Evolutionary conservation across 2,797 vertebrate genomes (phyloP), one percentile per base, ranked within the genome.

Genomic region (Hybognathus amarus): DNA sequence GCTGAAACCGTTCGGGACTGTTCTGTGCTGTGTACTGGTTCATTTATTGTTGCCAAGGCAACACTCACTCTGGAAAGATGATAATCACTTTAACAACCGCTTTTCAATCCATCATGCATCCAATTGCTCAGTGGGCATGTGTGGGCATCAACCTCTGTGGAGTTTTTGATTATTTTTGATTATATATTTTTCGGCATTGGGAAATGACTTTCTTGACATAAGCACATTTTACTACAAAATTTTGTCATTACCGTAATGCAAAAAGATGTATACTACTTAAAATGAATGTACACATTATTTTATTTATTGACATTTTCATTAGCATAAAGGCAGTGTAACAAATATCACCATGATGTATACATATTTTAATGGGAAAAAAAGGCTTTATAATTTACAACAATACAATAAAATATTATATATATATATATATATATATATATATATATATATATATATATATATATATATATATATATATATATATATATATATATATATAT

Each of bases 21-120:
- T 40, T 56, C 6, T 5, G 30, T 8, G 10, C 22, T 1, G 40
- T 45, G 27, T 63, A 36, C 59, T 50, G 27, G 68, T 12, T 81
- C 12, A 81, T 81, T 71, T 63, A 73, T 73, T 73, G 40, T 81
- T 81, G 27, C 79, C 54, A 73, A 33, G 79, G 79, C 56, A 81
- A 81, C 79, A 22, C 10, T 79, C 50, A 69, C 50, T 20, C 24
- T 45, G 12, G 38, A 61, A 47, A 54, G 50, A 80, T 47, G 79
- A 24, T 33, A n/a, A 61, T 71, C 67, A 61, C 52, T 59, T 71
- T 59, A 80, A 59, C 50, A 13, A 45, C 15, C 24, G 17, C 38
- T n/a, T 80, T 70, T 70, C 66, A 9, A 30, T 80, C 78, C 66
- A 70, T 80, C 50, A 45, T 56, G 4, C n/a, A 20, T 56, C 66